Evolutionary conservation across 2,888 invertebrate genomes (phyloP), one percentile per base, ranked within the genome.

Genomic region (Leptopterna dolabrata): DNA sequence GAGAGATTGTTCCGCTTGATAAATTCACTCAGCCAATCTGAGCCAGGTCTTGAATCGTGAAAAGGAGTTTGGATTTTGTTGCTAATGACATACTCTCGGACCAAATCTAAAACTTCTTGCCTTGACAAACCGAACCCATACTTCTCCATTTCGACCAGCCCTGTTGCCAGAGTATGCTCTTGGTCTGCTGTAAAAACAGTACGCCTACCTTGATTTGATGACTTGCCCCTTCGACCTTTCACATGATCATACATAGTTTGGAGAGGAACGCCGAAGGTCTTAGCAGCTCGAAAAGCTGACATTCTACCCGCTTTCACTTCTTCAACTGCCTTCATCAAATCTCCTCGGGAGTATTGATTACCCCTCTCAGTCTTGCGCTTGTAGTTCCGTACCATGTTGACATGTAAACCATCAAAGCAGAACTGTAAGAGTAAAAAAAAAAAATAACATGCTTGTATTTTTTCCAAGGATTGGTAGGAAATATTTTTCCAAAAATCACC

Each of bases 311-410:
- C 2, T 11, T 13, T 3, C 3, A 76, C 36, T 27, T 73, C 76
- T 11, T 73, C 16, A 29, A 73, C 76, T 7, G 76, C 76, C 16
- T 27, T 27, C 1, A 4, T 14, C 30, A 73, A 11, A 7, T 73
- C 76, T 73, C 13, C 76, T 4, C 19, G 29, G 29, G 76, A 3
- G 19, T 73, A 73, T 14, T 19, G 4, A 7, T 4, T 73, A 36
- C 4, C 36, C 36, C 36, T 36, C 36, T 19, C 87, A 76, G 51
- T 87, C 88, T 88, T 90, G 2, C 63, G 2, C 24, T 63, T 63
- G 63, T 63, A 63, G n/a, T 4, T 9, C 9, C 63, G 2, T 2
- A 63, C 24, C 63, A 63, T 63, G 4, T 63, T 63, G 63, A 63
- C n/a, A 4, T 63, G 2, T n/a, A n/a, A n/a, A n/a, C n/a, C 36